Base-by-base conservation (phyloP, 2,888 invertebrate species). In the Mesodorylaimus sp. region DNA sequence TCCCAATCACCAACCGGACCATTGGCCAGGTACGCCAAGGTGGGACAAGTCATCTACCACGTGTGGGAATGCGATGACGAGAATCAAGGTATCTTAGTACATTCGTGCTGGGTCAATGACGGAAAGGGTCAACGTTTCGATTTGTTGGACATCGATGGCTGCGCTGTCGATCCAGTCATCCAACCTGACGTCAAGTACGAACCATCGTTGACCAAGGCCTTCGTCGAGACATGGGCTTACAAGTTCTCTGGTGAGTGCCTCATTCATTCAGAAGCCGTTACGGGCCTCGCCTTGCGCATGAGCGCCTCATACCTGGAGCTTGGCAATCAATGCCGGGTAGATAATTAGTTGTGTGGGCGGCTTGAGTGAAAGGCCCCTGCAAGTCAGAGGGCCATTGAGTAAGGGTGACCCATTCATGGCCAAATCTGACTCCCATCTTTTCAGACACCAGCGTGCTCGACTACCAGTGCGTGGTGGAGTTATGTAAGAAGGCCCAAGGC, bases 21-120 rank as follows among this genome's bases (percentile, higher is more conserved):
- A 13, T 43, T 25, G 24, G 24, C 19, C 23, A 60, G 58, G n/a
- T 53, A 55, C 43, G 59, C 58, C 37, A 53, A 59, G 45, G 58
- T 61, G 36, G 61, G 61, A 38, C 59, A 62, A 39, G 54, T 58
- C 44, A 63, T 61, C 50, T 63, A 51, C 56, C 61, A 61, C 53
- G 59, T 61, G 13, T 61, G 61, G 60, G 53, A 58, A 41, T 63
- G 62, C 52, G 59, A 63, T 44, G 59, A 57, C 49, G 50, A 41
- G 13, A 23, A 39, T 23, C 56, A 61, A 32, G 57, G 58, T 3
- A 59, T 61, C 47, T 54, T 61, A 21, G 61, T 61, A 10, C 61
- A 61, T 51, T 58, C 59, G 16, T 61, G 61, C 52, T 53, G 54
- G 43, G 62, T 63, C 7, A 63, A 62, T 47, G 62, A 61, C 51